Percentiles rank a stretch among this genome's conserved stretches.
Conservation (phyloP, 2,113 vertebrate species). For the Recurvirostra avosetta region DNA sequence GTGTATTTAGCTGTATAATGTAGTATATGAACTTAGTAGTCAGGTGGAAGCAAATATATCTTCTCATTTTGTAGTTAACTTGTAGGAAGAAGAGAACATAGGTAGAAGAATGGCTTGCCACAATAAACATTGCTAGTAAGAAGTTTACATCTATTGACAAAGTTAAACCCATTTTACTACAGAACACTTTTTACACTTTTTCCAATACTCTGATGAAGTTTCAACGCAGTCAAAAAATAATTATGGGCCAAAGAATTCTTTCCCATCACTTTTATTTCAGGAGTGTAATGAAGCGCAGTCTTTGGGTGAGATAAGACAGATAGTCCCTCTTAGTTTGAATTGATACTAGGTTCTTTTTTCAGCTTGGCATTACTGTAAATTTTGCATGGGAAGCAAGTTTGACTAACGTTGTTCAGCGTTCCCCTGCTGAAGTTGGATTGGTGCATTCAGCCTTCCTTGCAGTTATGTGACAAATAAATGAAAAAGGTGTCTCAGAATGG, state of each 20-base stretch:
- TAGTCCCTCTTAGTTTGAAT: background rate
- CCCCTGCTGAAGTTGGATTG: background rate
- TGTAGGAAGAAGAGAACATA: background rate
- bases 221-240: background rate
- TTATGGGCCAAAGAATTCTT: background rate
- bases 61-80: background rate
- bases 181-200: background rate
- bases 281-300: background rate
- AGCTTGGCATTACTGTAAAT: background rate
- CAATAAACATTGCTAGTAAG: background rate
- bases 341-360: background rate
- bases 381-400: background rate
- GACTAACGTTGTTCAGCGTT: accelerated
- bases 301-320: background rate
- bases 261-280: background rate
- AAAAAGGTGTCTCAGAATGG: background rate
- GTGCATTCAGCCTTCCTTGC: background rate
- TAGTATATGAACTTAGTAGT: background rate
- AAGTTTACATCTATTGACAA: background rate
- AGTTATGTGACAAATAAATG: background rate
- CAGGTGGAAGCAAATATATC: background rate
- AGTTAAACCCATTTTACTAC: background rate
- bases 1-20: background rate
- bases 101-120: background rate
- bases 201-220: background rate